Conservation (phyloP, 2,888 invertebrate species). For the Steinernema carpocapsae region DNA sequence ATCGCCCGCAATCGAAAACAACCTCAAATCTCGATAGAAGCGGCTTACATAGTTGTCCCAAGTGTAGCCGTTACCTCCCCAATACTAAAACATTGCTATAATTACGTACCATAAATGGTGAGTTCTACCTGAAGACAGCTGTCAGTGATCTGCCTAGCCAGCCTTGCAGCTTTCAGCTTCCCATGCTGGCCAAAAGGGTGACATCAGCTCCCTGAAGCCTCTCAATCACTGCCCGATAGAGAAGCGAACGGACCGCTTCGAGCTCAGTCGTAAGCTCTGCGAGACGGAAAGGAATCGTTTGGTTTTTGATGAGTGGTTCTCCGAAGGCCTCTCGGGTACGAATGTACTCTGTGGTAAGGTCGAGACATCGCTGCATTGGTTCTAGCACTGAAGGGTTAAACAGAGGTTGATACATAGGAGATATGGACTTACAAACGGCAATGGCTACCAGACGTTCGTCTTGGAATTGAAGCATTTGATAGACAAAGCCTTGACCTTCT, state of each 20-base stretch:
- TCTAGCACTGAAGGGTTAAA: conserved; percentile 65
- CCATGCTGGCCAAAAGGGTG: conserved; percentile 73
- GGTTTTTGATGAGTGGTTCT: conserved; percentile 60
- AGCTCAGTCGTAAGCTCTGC: conserved; percentile 74
- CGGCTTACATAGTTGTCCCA: conserved; percentile 71
- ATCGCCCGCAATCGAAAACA: conserved; percentile 74
- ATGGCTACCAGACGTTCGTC: conserved; percentile 72
- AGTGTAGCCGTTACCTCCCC: conserved; percentile 75
- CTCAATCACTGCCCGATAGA: conserved; percentile 71
- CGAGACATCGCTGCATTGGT: conserved; percentile 70
- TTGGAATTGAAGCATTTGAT: conserved; percentile 75
- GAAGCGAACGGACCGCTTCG: conserved; percentile 72
- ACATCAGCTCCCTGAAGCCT: conserved; percentile 34
- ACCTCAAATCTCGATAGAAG: conserved; percentile 71
- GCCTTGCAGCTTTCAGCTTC: conserved; percentile 73
- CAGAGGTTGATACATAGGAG: too few relatives aligned
- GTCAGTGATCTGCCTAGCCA: conserved; percentile 72
- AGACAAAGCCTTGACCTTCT: conserved; percentile 72
- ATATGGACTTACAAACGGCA: conserved; percentile 54
- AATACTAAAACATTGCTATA: conserved; percentile 70
- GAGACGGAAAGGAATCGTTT: conserved; percentile 72
- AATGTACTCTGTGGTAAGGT: conserved; percentile 73
- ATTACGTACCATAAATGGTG: neutral
- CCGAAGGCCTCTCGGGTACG: conserved; percentile 72
- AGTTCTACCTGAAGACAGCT: conserved; percentile 71